Percentiles rank a stretch among this genome's conserved stretches.
These are phyloP conservation scores for Boloria selene DNA, from an alignment of 2,888 invertebrate species.

Conservation along the genomic window DNA sequence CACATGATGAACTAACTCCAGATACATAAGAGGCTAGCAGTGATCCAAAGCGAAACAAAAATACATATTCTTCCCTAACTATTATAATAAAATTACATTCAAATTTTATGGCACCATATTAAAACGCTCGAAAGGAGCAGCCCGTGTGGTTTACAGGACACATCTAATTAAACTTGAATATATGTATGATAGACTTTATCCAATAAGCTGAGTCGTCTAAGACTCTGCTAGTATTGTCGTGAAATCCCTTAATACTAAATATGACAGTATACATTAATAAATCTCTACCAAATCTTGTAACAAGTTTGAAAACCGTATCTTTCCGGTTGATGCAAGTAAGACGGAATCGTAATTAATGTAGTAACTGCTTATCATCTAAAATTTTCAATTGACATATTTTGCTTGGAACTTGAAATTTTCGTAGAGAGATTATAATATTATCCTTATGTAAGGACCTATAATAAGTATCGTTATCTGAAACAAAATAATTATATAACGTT, in stretches of 20 bases:
- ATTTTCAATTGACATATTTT: conserved; percentile 45
- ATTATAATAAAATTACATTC: conserved; percentile 56
- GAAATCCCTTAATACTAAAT: conserved; percentile 19
- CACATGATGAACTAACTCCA: conserved; percentile 44
- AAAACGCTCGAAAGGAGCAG: conserved; percentile 45
- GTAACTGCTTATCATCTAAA: conserved; percentile 36
- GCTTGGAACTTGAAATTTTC: conserved; percentile 39
- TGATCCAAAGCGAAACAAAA: conserved; percentile 15
- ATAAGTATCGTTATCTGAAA: conserved; percentile 39
- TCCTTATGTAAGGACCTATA: conserved; percentile 33
- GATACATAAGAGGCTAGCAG: conserved; percentile 9
- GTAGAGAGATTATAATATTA: conserved; percentile 40
- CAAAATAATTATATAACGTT: conserved; percentile 19
- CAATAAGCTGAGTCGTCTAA: conserved; percentile 39
- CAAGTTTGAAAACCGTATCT: conserved; percentile 38
- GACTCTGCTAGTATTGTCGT: conserved; percentile 53
- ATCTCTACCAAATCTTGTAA: conserved; percentile 44
- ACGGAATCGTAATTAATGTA: conserved; percentile 33
- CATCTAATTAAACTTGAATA: conserved; percentile 20
- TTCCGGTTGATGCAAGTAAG: conserved; percentile 29
- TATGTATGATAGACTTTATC: conserved; percentile 21
- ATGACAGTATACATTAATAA: conserved; percentile 34
- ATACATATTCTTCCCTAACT: conserved; percentile 62
- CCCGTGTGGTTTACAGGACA: conserved; percentile 39
- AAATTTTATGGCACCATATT: conserved; percentile 64